Evolutionary conservation across 2,113 vertebrate genomes (phyloP).

Genomic region (Cranoglanis bouderius): DNA sequence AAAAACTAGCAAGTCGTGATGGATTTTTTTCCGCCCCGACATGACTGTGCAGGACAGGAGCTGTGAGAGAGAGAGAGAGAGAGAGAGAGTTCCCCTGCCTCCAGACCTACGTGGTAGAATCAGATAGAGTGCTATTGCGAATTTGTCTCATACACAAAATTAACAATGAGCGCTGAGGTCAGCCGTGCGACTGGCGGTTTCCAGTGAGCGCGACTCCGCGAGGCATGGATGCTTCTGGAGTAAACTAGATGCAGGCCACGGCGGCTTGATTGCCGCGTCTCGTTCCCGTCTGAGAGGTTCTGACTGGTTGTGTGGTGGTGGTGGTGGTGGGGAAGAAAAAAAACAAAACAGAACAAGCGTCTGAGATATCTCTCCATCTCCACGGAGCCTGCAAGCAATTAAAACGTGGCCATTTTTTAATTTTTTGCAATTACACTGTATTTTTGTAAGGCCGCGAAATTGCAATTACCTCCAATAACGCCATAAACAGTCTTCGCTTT

Average conservation of each 20-base stretch:
- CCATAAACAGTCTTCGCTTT: conserved; percentile 25
- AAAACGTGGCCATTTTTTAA: conserved; percentile 55
- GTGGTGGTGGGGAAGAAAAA: not conserved
- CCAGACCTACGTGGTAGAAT: conserved; percentile 66
- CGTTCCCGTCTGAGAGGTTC: conserved; percentile 25
- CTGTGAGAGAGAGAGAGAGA: not conserved
- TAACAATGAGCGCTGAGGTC: conserved; percentile 44
- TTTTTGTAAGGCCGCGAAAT: conserved; percentile 60
- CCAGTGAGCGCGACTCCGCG: conserved; percentile 54
- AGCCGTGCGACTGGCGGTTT: conserved; percentile 49
- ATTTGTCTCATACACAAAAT: conserved; percentile 44
- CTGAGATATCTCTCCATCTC: conserved; percentile 59
- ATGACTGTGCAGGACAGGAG: not conserved
- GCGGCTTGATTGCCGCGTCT: conserved; percentile 35
- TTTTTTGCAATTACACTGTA: conserved; percentile 58
- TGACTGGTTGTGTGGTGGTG: conserved; percentile 18
- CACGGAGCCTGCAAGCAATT: conserved; percentile 59
- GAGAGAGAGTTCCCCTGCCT: not conserved
- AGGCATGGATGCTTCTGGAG: conserved; percentile 46
- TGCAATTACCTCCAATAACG: conserved; percentile 60
- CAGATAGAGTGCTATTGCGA: conserved; percentile 64
- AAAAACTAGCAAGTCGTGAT: not conserved
- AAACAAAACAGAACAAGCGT: conserved; percentile 14
- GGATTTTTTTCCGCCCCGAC: not conserved
- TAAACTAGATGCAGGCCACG: conserved; percentile 44